These are phyloP conservation scores for Puma concolor DNA, from an alignment of 2,113 vertebrate genomes.

Conservation along the genomic window DNA sequence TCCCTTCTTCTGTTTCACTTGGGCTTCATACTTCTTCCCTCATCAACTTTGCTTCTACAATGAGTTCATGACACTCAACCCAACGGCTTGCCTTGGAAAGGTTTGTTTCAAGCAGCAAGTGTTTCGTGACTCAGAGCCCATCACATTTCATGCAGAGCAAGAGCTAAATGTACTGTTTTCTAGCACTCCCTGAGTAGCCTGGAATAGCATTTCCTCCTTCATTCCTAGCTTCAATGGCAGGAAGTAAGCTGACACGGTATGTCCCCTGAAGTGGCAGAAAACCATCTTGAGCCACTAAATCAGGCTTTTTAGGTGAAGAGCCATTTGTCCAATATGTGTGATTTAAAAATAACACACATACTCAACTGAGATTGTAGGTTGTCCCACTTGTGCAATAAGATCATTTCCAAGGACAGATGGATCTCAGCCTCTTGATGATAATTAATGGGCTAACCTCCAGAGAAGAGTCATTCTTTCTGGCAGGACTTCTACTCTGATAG, in stretches of 20 bases:
- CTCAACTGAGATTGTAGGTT: not conserved
- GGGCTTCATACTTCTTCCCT: not conserved
- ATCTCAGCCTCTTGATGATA: not conserved
- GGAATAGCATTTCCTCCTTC: not conserved
- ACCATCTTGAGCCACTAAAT: slow-evolving; percentile 18
- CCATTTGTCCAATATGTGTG: not conserved
- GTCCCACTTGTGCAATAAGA: not conserved
- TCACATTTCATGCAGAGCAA: not conserved
- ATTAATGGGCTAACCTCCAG: slow-evolving; percentile 5
- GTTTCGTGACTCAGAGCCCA: not conserved
- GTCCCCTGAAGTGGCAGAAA: slow-evolving; percentile 5
- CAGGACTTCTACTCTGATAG: not conserved
- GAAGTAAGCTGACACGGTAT: slow-evolving; percentile 1
- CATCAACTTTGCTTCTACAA: not conserved
- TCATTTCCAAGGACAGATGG: not conserved
- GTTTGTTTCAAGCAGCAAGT: not conserved
- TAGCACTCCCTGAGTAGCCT: not conserved
- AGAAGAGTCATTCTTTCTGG: slow-evolving; percentile 41
- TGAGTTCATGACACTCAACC: not conserved
- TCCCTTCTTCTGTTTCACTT: not conserved
- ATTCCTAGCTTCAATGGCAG: not conserved
- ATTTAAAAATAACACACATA: not conserved
- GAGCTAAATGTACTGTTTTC: not conserved
- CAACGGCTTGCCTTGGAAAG: not conserved
- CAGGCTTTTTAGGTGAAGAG: slow-evolving; percentile 30